Evolutionary conservation across 2,888 invertebrate genomes (phyloP), one percentile per base, ranked within the genome.

Genomic region (Napeogenes inachia): DNA sequence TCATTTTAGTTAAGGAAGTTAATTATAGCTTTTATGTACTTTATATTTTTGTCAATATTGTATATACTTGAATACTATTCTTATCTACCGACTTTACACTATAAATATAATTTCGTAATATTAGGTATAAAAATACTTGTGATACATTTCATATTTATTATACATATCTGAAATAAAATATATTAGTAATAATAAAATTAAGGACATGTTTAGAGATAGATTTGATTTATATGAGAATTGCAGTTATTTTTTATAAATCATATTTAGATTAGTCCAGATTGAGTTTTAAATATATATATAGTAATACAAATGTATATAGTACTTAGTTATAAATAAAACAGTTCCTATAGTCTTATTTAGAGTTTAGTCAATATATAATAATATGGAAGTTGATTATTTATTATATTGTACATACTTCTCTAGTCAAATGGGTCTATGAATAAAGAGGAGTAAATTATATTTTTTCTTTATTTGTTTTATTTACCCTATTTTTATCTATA

Each of bases 391-490:
- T 81, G 73, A 85, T 85, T 85, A 85, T 85, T 84, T 86, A 85
- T 82, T 70, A 71, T 10, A 6, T 71, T 71, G 66, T 75, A 76
- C 77, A 71, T 79, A 84, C 79, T 87, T 84, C 83, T 80, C 87
- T 88, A 88, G 87, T 88, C 87, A 87, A 74, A 73, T 72, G 80
- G 82, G 82, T 82, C 85, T 86, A 81, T 74, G 63, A 85, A 81
- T 84, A 82, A 79, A 85, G 80, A 83, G 81, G 81, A 82, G 81
- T 77, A 74, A 70, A 80, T 81, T 83, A 45, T 56, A 46, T n/a
- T 57, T 58, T 30, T 42, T 42, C 42, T 42, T 10, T 42, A 42
- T 42, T 42, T 8, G 12, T 42, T 42, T 42, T 10, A 42, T 42
- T 42, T 42, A 10, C 42, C 3, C 4, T 35, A 2, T 50, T 50